Evolutionary conservation across 2,113 vertebrate species (phyloP).

Genomic region (Excalfactoria chinensis): DNA sequence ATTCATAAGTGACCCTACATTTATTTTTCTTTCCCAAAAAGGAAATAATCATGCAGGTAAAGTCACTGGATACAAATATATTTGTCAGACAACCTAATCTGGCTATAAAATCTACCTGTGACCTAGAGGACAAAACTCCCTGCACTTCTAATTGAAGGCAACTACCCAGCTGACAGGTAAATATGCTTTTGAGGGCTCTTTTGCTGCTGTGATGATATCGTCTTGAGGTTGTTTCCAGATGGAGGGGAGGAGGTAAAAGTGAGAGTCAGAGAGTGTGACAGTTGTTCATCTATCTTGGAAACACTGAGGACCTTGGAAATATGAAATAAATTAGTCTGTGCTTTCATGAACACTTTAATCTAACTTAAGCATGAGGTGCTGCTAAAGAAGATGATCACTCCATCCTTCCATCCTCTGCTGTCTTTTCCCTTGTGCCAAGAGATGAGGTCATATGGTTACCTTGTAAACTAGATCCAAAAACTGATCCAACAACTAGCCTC

Average conservation of each 20-base stretch:
- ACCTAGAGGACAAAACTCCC: constrained; percentile 44
- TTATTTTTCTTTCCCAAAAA: not conserved
- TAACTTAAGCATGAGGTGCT: not conserved
- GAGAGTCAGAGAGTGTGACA: constrained; percentile 62
- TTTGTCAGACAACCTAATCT: constrained; percentile 8
- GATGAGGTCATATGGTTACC: not conserved
- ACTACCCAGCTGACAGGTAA: constrained; percentile 62
- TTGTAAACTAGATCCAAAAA: not conserved
- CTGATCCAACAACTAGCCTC: not conserved
- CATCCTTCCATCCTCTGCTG: not conserved
- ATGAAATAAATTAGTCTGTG: constrained; percentile 35
- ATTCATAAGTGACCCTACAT: not conserved
- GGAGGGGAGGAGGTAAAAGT: constrained; percentile 59
- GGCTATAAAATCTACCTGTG: not conserved
- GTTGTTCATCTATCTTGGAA: constrained; percentile 56
- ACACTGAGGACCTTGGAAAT: constrained; percentile 39
- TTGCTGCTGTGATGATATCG: constrained; percentile 33
- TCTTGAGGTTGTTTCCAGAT: constrained; percentile 66
- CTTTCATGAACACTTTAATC: constrained; percentile 10
- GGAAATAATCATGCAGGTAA: not conserved
- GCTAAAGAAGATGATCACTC: not conserved
- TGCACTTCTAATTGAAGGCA: constrained; percentile 62
- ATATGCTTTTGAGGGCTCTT: constrained; percentile 61
- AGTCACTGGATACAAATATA: not conserved
- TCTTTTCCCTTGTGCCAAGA: not conserved